Conservation (phyloP, 1,140 invertebrate species). For the Diuraphis noxia region DNA sequence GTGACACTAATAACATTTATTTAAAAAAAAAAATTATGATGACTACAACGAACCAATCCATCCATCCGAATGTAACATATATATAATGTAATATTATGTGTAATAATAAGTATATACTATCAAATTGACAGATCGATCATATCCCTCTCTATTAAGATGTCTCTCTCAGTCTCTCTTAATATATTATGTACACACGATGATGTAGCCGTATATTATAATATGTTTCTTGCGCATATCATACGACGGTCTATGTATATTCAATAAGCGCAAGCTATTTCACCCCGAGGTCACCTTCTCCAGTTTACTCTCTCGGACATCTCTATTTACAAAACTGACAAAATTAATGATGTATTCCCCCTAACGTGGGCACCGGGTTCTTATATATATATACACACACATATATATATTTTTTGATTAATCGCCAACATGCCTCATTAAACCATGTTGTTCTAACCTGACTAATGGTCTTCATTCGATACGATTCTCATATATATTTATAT, state of each 20-base stretch:
- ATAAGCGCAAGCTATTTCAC: constrained; percentile 41
- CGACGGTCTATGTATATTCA: constrained; percentile 28
- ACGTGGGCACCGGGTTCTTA: not conserved
- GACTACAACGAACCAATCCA: not conserved
- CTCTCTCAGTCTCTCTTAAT: not conserved
- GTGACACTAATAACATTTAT: constrained; percentile 5
- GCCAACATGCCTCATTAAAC: constrained; percentile 47
- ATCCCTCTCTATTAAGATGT: not conserved
- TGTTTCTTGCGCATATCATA: not conserved
- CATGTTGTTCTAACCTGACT: constrained; percentile 30
- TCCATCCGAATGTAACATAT: not conserved
- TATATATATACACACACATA: not conserved
- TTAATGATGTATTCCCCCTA: constrained; percentile 30
- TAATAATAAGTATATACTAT: not conserved
- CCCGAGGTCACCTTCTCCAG: constrained; percentile 34
- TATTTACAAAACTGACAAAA: constrained; percentile 52
- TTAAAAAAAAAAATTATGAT: not conserved
- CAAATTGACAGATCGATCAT: constrained; percentile 30
- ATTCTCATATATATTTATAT: not conserved
- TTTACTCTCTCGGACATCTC: constrained; percentile 42
- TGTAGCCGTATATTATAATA: constrained; percentile 2
- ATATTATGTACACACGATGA: not conserved
- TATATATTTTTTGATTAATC: constrained; percentile 41
- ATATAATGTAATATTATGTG: not conserved
- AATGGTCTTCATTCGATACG: constrained; percentile 14